Evolutionary conservation across 2,888 invertebrate genomes (phyloP).

Genomic region (Galerucella nymphaeae): DNA sequence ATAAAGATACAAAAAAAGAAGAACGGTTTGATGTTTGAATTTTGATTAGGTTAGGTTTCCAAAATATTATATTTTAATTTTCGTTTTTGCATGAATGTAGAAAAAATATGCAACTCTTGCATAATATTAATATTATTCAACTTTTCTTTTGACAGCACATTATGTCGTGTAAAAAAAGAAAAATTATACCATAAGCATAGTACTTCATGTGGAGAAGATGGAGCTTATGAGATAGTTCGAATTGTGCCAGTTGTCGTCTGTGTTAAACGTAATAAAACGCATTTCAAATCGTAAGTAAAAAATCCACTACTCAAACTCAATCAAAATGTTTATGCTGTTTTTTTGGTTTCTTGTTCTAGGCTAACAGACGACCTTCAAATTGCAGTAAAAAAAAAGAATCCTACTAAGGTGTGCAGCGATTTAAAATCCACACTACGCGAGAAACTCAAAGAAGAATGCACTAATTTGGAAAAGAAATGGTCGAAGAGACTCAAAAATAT

Average conservation of each 20-base stretch:
- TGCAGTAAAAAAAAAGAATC: conserved; percentile 14
- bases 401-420: not conserved
- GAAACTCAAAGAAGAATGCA: conserved; percentile 31
- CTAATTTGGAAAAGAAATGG: conserved; percentile 29
- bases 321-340: not conserved
- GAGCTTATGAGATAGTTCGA: conserved; percentile 32
- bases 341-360: not conserved
- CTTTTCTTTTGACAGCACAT: not conserved
- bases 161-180: conserved; percentile 17
- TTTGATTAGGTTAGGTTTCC: too few species aligned
- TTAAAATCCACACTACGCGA: conserved; percentile 3
- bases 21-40: too few species aligned
- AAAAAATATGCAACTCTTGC: too few species aligned
- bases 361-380: conserved; percentile 33
- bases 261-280: conserved; percentile 34
- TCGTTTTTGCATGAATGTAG: too few species aligned
- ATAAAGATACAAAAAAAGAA: too few species aligned
- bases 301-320: not conserved
- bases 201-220: conserved; percentile 10
- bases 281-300: conserved; percentile 39
- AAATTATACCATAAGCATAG: conserved; percentile 14
- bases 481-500: conserved; percentile 32
- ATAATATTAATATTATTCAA: too few species aligned
- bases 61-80: too few species aligned
- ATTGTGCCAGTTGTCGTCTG: conserved; percentile 42